These are phyloP conservation scores for Chelon labrosus DNA, from an alignment of 2,797 vertebrate genomes.

Conservation along the genomic window DNA sequence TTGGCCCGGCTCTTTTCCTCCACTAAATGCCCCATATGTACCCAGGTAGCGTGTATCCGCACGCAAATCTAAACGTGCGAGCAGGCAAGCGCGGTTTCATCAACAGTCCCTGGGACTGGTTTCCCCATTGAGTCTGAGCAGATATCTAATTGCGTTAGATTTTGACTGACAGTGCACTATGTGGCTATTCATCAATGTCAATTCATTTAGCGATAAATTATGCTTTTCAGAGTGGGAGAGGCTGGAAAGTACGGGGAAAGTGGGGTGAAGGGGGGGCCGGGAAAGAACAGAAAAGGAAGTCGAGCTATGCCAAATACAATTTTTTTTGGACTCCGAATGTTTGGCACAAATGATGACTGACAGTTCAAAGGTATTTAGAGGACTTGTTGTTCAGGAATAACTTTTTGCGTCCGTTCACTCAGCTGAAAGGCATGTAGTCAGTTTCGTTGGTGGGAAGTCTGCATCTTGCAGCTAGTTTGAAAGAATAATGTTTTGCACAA, in stretches of 20 bases:
- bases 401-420: constrained; percentile 34
- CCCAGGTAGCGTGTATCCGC: neutral
- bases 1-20: neutral
- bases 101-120: constrained; percentile 28
- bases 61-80: neutral
- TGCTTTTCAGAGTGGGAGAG: constrained; percentile 59
- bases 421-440: constrained; percentile 10
- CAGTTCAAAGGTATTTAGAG: constrained; percentile 66
- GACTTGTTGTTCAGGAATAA: constrained; percentile 48
- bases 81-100: neutral
- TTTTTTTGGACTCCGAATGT: constrained; percentile 34
- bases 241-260: constrained; percentile 35
- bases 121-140: constrained; percentile 43
- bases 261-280: constrained; percentile 21
- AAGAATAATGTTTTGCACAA: neutral
- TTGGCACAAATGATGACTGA: constrained; percentile 57
- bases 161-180: constrained; percentile 68
- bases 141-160: constrained; percentile 70
- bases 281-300: constrained; percentile 42
- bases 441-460: constrained; percentile 21
- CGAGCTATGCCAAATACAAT: constrained; percentile 25
- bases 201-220: constrained; percentile 68
- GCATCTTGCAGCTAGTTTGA: constrained; percentile 1
- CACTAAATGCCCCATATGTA: neutral
- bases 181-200: constrained; percentile 74